A percentile compares a stretch with the other conserved stretches of the same genome.
Conservation (phyloP, 2,113 vertebrate species). For the Shinisaurus crocodilurus region DNA sequence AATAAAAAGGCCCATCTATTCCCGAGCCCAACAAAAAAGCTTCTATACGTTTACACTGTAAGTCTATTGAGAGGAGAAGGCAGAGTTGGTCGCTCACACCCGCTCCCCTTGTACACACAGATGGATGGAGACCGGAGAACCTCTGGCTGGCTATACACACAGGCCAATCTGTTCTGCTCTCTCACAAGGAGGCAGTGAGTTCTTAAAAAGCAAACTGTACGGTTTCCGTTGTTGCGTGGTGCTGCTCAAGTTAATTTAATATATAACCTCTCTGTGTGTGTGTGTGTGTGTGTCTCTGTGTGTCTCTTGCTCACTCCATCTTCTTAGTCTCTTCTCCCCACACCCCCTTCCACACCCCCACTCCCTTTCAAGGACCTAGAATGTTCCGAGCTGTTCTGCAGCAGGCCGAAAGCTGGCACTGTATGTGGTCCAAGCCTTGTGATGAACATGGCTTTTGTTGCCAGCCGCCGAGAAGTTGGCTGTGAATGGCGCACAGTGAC, state of each 20-base stretch:
- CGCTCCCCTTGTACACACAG: conserved; percentile 71
- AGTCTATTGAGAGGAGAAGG: conserved; percentile 77
- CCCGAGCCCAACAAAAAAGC: conserved; percentile 80
- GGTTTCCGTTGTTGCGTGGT: conserved; percentile 79
- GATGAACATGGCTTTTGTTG: conserved; percentile 78
- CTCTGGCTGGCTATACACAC: conserved; percentile 60
- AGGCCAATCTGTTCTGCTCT: conserved; percentile 66
- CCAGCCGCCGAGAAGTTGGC: conserved; percentile 71
- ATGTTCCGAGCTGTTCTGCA: conserved; percentile 64
- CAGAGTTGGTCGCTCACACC: conserved; percentile 65
- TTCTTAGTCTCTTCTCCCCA: not conserved
- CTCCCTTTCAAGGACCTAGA: conserved; percentile 67
- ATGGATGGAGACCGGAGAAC: conserved; percentile 58
- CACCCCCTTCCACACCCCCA: conserved; percentile 21
- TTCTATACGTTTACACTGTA: conserved; percentile 79
- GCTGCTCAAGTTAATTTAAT: conserved; percentile 73
- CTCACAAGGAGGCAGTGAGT: conserved; percentile 82
- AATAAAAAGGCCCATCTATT: conserved; percentile 73
- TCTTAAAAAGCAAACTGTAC: conserved; percentile 82
- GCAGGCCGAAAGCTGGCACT: conserved; percentile 64
- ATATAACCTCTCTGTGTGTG: conserved; percentile 67
- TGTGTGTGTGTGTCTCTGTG: conserved; percentile 66
- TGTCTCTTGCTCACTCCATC: conserved; percentile 43
- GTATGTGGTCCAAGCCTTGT: conserved; percentile 71
- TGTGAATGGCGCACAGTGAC: conserved; percentile 69